Base-by-base conservation (phyloP, 2,797 vertebrate genomes). In the Pteropus rufus region DNA sequence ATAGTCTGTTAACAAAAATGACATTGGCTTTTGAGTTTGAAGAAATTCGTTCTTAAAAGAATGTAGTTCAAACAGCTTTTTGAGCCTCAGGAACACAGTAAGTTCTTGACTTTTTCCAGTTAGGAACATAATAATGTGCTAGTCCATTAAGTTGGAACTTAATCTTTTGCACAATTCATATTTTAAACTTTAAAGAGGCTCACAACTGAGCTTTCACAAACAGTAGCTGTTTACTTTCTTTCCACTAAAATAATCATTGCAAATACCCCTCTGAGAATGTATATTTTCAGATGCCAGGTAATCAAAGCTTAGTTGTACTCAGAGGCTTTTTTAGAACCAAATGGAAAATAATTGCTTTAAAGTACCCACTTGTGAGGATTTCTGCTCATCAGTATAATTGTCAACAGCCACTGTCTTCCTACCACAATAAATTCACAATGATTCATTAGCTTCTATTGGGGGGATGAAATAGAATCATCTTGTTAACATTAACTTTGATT, bases 331-430 rank as follows among this genome's bases (percentile, higher is more conserved):
- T 95, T n/a, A 87, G 79, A 95, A 86, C 0, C 96, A 12, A 97
- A 97, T 96, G 86, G 97, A 97, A 98, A 98, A 98, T 97, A 98
- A 98, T 98, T 98, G 76, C 97, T 97, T 98, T 98, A 97, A 98
- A 98, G 96, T 98, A 93, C 81, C 89, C 96, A 97, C 94, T 98
- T 94, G 92, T 97, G 91, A 98, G 95, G 95, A 93, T 96, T 91
- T 97, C 85, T 98, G 81, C 96, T 98, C 88, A 98, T 98, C 96
- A 97, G 69, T 81, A 26, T 97, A 98, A 98, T 98, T 98, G 97
- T 93, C 94, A 95, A 90, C 81, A 98, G 96, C 87, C 85, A 95
- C 62, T 97, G 79, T 97, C 96, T 97, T 98, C 97, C 95, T 91
- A 94, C 73, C 89, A 96, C 95, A 98, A 94, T 98, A 97, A 98